These are phyloP conservation scores for Amphimedon queenslandica DNA, from an alignment of 37 sponge, comb jelly and placozoan genomes.

Conservation along the genomic window DNA sequence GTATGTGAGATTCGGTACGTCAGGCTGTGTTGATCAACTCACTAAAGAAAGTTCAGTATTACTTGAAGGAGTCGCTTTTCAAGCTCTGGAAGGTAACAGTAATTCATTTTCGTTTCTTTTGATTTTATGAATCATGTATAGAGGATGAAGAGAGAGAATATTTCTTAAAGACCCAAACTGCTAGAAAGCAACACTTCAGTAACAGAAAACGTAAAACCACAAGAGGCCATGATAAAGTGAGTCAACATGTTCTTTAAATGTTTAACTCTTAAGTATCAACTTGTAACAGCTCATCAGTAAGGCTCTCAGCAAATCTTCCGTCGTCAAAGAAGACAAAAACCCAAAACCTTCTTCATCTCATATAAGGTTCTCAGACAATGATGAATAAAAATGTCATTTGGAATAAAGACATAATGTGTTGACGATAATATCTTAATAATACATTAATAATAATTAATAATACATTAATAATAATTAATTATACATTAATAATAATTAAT, in stretches of 20 bases:
- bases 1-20: conserved; percentile 29
- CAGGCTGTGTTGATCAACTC: conserved; percentile 42
- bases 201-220: conserved; percentile 20
- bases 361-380: conserved; percentile 33
- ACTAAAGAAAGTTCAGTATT: background rate
- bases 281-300: conserved; percentile 16
- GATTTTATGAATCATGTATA: background rate
- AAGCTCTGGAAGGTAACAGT: background rate
- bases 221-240: conserved; percentile 47
- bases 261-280: background rate
- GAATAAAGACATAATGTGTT: no score
- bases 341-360: background rate
- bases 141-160: conserved; percentile 58
- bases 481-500: no score
- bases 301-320: conserved; percentile 7
- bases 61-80: conserved; percentile 10
- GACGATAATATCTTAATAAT: no score
- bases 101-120: background rate
- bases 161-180: conserved; percentile 44
- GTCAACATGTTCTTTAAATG: no score
- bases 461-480: no score
- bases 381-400: background rate
- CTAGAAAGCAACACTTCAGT: conserved; percentile 20
- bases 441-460: no score
- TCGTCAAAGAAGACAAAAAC: background rate